Evolutionary conservation across 2,888 invertebrate species (phyloP).

Genomic region (Sarcophaga variegata): DNA sequence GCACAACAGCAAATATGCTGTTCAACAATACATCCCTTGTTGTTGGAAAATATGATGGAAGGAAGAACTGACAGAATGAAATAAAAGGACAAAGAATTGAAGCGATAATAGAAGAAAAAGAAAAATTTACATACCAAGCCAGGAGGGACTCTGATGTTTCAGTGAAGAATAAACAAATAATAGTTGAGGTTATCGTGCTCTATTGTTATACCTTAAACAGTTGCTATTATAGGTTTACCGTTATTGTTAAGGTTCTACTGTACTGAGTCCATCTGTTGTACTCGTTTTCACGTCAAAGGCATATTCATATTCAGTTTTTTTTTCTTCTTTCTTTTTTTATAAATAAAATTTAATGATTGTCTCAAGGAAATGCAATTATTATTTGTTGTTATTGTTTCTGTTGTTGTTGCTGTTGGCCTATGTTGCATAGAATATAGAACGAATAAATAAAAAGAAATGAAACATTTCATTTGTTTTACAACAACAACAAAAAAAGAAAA

Average conservation of each 20-base stretch:
- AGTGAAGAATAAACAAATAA: background rate
- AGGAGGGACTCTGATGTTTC: background rate
- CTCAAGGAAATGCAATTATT: constrained; percentile 78
- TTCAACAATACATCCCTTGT: too few relatives aligned
- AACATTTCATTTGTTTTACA: constrained; percentile 44
- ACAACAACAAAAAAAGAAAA: background rate
- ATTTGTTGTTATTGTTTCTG: constrained; percentile 46
- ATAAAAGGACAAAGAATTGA: too few relatives aligned
- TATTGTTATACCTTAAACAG: background rate
- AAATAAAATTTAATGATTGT: constrained; percentile 71
- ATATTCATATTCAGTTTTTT: constrained; percentile 18
- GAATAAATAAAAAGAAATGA: background rate
- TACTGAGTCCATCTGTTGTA: background rate
- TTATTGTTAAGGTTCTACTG: background rate
- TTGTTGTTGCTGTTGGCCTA: constrained; percentile 29
- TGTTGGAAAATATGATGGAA: too few relatives aligned
- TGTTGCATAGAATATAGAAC: constrained; percentile 4
- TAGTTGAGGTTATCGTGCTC: background rate
- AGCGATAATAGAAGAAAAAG: too few relatives aligned
- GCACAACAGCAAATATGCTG: too few relatives aligned
- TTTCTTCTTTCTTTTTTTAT: constrained; percentile 38
- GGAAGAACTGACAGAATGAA: too few relatives aligned
- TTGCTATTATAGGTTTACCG: background rate
- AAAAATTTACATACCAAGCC: too few relatives aligned
- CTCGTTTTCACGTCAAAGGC: constrained; percentile 35